Conservation (phyloP, 2,797 vertebrate genomes). For the Leptodactylus fallax region DNA sequence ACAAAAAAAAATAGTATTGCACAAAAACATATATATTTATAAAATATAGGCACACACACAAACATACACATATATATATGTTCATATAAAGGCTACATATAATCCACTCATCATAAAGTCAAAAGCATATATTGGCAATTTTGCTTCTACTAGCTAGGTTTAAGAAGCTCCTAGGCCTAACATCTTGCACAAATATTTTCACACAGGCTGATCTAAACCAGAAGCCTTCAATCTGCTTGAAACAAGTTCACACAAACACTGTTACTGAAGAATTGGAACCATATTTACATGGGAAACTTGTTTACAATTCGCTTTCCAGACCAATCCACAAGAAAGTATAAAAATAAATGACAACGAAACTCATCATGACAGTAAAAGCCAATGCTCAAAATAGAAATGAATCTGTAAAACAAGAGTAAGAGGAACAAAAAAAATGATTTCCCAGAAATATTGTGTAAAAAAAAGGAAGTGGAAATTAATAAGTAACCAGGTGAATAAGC, state of each 20-base stretch:
- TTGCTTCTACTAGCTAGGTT: neutral
- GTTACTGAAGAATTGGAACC: conserved; percentile 5
- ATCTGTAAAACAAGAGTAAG: conserved; percentile 42
- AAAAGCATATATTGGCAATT: neutral
- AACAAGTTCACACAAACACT: neutral
- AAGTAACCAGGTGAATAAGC: conserved; percentile 60
- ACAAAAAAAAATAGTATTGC: no score
- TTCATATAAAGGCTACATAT: neutral
- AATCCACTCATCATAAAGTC: neutral
- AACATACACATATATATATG: no score
- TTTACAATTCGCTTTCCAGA: neutral
- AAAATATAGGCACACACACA: no score
- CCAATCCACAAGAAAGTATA: neutral
- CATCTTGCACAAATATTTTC: conserved; percentile 5
- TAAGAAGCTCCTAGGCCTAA: neutral
- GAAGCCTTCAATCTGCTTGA: neutral
- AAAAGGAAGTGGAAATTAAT: conserved; percentile 71
- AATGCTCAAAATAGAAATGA: conserved; percentile 59
- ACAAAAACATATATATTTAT: no score
- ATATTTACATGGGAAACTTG: conserved; percentile 1
- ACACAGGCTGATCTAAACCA: conserved; percentile 28
- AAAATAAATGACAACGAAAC: conserved; percentile 15
- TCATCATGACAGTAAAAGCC: neutral
- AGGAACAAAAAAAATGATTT: conserved; percentile 67
- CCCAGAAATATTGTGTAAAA: conserved; percentile 67